These are phyloP conservation scores for Homarus gammarus DNA, from an alignment of 2,888 invertebrate species.

Conservation along the genomic window DNA sequence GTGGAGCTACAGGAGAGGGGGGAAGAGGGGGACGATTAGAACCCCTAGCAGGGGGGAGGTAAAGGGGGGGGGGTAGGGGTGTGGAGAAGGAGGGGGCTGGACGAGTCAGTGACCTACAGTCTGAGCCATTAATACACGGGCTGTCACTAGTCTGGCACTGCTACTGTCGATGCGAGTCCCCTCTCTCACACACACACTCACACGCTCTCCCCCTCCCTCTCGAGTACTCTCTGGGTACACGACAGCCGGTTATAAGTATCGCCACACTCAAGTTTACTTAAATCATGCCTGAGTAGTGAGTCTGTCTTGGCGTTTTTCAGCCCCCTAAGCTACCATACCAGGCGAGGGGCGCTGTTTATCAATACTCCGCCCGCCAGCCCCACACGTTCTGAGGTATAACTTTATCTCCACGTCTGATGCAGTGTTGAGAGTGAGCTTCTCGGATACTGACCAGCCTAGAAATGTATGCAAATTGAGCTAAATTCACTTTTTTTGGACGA, in stretches of 20 bases:
- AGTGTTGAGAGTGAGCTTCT: no score
- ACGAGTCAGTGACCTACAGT: neutral
- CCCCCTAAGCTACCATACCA: no score
- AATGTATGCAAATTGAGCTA: no score
- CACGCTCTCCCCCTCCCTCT: conserved; percentile 10
- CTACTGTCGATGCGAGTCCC: neutral
- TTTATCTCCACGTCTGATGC: no score
- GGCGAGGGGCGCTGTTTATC: no score
- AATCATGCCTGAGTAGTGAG: neutral
- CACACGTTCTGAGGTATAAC: no score
- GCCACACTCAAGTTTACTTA: neutral
- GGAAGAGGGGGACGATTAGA: conserved; percentile 3
- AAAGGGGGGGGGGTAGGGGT: neutral
- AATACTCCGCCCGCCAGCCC: no score
- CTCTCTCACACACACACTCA: conserved; percentile 20
- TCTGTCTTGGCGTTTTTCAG: no score
- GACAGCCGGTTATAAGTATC: neutral
- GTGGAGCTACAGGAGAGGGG: neutral
- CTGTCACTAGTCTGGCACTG: conserved; percentile 5
- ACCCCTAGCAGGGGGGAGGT: neutral
- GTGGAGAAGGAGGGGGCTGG: neutral
- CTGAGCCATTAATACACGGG: conserved; percentile 12
- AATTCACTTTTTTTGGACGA: no score
- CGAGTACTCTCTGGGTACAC: neutral
- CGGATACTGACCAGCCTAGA: no score